Conservation (phyloP, 1,140 invertebrate genomes). For the Nomia melanderi region DNA sequence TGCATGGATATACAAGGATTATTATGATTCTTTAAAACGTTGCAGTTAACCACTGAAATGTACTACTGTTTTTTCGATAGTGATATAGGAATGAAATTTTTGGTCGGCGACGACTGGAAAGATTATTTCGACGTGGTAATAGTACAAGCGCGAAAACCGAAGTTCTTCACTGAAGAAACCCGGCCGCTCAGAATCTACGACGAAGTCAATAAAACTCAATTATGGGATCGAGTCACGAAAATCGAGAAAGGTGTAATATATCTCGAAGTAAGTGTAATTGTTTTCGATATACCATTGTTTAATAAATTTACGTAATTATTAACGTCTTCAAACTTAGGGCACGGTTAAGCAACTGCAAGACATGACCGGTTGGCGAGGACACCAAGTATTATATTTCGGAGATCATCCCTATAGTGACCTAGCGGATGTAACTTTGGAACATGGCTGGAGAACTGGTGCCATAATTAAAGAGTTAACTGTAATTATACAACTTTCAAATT, state of each 20-base stretch:
- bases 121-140: slow-evolving; percentile 97
- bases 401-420: slow-evolving; percentile 99
- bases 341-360: slow-evolving; percentile 95
- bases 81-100: slow-evolving; percentile 94
- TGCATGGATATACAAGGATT: too few species aligned
- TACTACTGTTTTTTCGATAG: slow-evolving; percentile 81
- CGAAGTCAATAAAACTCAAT: slow-evolving; percentile 88
- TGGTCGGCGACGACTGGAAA: slow-evolving; percentile 94
- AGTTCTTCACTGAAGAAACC: slow-evolving; percentile 96
- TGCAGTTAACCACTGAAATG: slow-evolving; percentile 2
- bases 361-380: slow-evolving; percentile 95
- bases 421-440: slow-evolving; percentile 96
- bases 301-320: neutral
- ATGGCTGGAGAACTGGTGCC: slow-evolving; percentile 98
- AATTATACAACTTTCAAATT: slow-evolving; percentile 29
- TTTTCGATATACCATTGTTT: neutral
- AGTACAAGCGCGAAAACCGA: slow-evolving; percentile 96
- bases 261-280: slow-evolving; percentile 87
- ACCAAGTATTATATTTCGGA: slow-evolving; percentile 97
- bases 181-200: slow-evolving; percentile 95
- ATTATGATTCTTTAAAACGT: neutral
- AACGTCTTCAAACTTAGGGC: slow-evolving; percentile 83
- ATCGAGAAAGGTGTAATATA: slow-evolving; percentile 95
- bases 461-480: slow-evolving; percentile 96
- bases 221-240: slow-evolving; percentile 94